These are phyloP conservation scores for Taeniopygia guttata DNA, from an alignment of 2,797 vertebrate species.

Conservation along the genomic window DNA sequence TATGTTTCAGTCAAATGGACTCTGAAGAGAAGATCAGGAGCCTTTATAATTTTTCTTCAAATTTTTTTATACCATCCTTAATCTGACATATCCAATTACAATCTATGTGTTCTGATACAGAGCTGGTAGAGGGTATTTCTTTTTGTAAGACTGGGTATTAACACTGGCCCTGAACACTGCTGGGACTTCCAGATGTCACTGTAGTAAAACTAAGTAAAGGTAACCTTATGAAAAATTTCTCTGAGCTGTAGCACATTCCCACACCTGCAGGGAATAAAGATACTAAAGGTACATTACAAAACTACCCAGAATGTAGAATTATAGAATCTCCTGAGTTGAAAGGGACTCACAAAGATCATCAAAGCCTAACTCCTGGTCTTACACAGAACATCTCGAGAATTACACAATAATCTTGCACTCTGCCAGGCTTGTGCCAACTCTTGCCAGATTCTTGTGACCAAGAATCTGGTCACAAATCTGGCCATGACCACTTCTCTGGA, in stretches of 20 bases:
- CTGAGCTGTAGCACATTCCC: neutral
- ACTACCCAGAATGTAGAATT: neutral
- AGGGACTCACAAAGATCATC: neutral
- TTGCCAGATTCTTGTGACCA: neutral
- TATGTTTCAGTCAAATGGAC: neutral
- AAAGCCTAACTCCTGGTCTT: neutral
- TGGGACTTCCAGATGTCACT: neutral
- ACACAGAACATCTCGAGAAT: neutral
- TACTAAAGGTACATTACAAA: neutral
- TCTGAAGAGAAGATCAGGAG: neutral
- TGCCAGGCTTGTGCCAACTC: neutral
- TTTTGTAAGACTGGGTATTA: neutral
- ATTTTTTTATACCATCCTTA: neutral
- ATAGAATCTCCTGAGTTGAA: neutral
- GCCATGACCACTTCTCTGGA: neutral
- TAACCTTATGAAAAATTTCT: neutral
- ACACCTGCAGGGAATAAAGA: neutral
- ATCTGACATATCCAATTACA: neutral
- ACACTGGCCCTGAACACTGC: neutral
- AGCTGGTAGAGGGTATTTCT: neutral
- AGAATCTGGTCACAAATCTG: neutral
- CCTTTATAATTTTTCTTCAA: neutral
- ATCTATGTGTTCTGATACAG: rapidly evolving
- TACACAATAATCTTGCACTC: neutral
- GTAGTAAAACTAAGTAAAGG: neutral